Percentiles rank a stretch among this genome's conserved stretches.
phyloP scores from a whole-genome alignment of 2,888 invertebrate genomes.

The Meta bourneti region DNA sequence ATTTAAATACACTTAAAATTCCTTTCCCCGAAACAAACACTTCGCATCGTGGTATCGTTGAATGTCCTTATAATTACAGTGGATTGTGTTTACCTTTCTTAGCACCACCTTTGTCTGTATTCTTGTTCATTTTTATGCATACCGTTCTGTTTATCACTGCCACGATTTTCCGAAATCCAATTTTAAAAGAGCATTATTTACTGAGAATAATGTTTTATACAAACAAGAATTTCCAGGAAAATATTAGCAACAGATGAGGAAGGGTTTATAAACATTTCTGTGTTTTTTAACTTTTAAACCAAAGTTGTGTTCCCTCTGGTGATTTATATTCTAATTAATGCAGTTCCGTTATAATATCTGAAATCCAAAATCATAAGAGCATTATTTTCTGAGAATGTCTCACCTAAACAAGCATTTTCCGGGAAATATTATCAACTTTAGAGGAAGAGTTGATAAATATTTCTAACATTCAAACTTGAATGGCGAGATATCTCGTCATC shows the following conservation, averaged over 20 bases:
- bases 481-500: too few species aligned
- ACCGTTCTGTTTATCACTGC: neutral
- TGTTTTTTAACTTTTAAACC: neutral
- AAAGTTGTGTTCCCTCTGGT: neutral
- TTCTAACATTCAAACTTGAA: too few species aligned
- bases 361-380: too few species aligned
- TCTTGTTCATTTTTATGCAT: neutral
- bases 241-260: neutral
- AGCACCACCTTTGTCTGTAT: neutral
- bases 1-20: neutral
- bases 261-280: neutral
- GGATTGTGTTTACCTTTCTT: neutral
- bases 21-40: neutral
- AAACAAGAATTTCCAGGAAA: neutral
- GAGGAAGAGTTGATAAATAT: too few species aligned
- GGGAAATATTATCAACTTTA: too few species aligned
- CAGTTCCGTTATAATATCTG: neutral
- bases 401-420: too few species aligned
- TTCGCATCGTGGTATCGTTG: neutral
- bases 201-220: neutral
- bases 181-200: neutral
- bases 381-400: too few species aligned
- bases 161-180: neutral
- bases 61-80: neutral
- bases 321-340: neutral